Evolutionary conservation across 2,888 invertebrate genomes (phyloP).

Genomic region (Andrena bicolor): DNA sequence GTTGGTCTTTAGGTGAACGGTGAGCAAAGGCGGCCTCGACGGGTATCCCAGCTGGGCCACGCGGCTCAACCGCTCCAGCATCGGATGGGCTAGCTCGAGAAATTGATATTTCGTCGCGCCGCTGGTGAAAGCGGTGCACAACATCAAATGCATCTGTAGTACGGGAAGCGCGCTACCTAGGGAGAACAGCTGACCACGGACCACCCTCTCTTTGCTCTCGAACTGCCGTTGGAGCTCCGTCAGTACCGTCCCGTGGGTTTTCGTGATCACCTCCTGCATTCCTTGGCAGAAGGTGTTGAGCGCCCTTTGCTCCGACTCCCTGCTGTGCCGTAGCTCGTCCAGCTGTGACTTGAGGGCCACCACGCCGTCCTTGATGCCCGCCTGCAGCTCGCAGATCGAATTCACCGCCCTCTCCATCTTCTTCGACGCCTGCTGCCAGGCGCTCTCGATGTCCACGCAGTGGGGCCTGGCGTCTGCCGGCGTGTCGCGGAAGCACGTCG

Average conservation of each 20-base stretch:
- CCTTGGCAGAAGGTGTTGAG: slow-evolving; percentile 89
- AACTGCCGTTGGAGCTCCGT: slow-evolving; percentile 89
- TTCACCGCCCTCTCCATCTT: slow-evolving; percentile 88
- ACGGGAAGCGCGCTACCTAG: slow-evolving; percentile 89
- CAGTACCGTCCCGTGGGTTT: slow-evolving; percentile 89
- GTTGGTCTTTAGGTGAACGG: slow-evolving; percentile 85
- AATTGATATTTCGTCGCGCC: slow-evolving; percentile 92
- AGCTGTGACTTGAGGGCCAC: slow-evolving; percentile 88
- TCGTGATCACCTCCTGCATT: slow-evolving; percentile 89
- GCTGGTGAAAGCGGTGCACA: slow-evolving; percentile 90
- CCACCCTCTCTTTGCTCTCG: slow-evolving; percentile 86
- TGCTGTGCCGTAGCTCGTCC: slow-evolving; percentile 89
- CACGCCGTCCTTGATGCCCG: slow-evolving; percentile 89
- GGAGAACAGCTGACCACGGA: slow-evolving; percentile 86
- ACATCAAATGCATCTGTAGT: slow-evolving; percentile 89
- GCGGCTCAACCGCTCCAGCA: slow-evolving; percentile 89
- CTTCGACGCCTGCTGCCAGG: slow-evolving; percentile 90
- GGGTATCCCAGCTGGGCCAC: slow-evolving; percentile 89
- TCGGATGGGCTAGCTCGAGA: slow-evolving; percentile 89
- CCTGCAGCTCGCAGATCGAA: slow-evolving; percentile 87
- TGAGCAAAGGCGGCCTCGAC: slow-evolving; percentile 84
- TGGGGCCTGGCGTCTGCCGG: slow-evolving; percentile 89
- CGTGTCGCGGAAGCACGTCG: slow-evolving; percentile 91
- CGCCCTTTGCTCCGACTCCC: slow-evolving; percentile 89
- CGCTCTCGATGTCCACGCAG: slow-evolving; percentile 91